Percentiles rank a stretch among this genome's conserved stretches.
Conservation (phyloP, 2,888 invertebrate species). For the Taenaris catops region DNA sequence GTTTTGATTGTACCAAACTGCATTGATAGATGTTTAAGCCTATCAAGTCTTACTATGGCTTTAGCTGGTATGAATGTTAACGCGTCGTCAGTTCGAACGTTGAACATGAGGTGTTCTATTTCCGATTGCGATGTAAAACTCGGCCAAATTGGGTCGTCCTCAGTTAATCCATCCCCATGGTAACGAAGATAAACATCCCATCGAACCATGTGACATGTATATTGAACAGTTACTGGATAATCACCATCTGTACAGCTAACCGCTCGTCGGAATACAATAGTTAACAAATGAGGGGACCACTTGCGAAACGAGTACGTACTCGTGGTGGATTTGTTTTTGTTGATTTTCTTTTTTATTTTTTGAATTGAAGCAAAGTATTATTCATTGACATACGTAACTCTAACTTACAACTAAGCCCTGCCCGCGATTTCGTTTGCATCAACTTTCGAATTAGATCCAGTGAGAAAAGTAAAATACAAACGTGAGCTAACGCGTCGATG, state of each 20-base stretch:
- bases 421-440: no score
- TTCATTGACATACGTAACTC: no score
- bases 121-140: constrained; percentile 86
- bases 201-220: constrained; percentile 12
- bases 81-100: constrained; percentile 84
- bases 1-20: constrained; percentile 86
- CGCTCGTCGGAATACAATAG: constrained; percentile 5
- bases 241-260: constrained; percentile 12
- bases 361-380: no score
- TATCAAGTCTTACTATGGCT: constrained; percentile 83
- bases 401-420: no score
- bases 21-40: constrained; percentile 84
- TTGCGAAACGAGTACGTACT: constrained; percentile 8
- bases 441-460: no score
- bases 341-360: no score
- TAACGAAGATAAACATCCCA: constrained; percentile 11
- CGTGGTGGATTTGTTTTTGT: constrained; percentile 10
- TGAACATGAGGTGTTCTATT: constrained; percentile 84
- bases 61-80: constrained; percentile 86
- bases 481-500: no score
- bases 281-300: constrained; percentile 10
- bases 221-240: constrained; percentile 12
- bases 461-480: no score
- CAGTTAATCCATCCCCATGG: constrained; percentile 69
- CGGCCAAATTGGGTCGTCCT: constrained; percentile 86